Evolutionary conservation across 2,888 invertebrate genomes (phyloP), one percentile per base, ranked within the genome.

Genomic region (Julus scandinavius): DNA sequence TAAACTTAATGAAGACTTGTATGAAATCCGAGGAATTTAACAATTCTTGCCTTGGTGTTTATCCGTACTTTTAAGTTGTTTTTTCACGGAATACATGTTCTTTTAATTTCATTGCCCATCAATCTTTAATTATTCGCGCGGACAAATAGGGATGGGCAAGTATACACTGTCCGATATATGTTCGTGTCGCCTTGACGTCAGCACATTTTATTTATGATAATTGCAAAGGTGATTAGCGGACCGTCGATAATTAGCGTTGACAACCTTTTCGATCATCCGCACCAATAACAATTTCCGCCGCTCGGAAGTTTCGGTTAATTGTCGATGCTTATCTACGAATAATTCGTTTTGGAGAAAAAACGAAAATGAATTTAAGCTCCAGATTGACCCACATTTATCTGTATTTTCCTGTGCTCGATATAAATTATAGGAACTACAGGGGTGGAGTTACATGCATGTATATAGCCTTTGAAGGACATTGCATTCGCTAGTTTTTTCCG

Each of bases 101-200:
- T 54, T 13, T 54, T 54, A 54, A 54, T 54, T 54, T 54, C 54
- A 54, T 54, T 54, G 54, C 17, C 4, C 54, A 54, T 11, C 54
- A 7, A 17, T 11, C 54, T 54, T 49, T 54, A 54, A 54, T 7
- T 54, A 54, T 54, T 54, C 54, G 29, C 29, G 11, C 58, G n/a
- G n/a, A n/a, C 2, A 58, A 58, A n/a, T 58, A n/a, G 13, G 58
- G 58, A 58, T 58, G 58, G 58, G 54, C 9, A 13, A 17, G 11
- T 13, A 13, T 9, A 15, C 15, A 4, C 54, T 15, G 54, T 4
- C 15, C 11, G 13, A 29, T 29, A 29, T 29, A 29, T 29, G 15
- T 58, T n/a, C 58, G 58, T n/a, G 58, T 58, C 58, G 58, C 58
- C 58, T 58, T 58, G 58, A 58, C 58, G 58, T 58, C 58, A 58